Evolutionary conservation across 2,888 invertebrate genomes (phyloP), one percentile per base, ranked within the genome.

Genomic region (Halocaridina rubra): DNA sequence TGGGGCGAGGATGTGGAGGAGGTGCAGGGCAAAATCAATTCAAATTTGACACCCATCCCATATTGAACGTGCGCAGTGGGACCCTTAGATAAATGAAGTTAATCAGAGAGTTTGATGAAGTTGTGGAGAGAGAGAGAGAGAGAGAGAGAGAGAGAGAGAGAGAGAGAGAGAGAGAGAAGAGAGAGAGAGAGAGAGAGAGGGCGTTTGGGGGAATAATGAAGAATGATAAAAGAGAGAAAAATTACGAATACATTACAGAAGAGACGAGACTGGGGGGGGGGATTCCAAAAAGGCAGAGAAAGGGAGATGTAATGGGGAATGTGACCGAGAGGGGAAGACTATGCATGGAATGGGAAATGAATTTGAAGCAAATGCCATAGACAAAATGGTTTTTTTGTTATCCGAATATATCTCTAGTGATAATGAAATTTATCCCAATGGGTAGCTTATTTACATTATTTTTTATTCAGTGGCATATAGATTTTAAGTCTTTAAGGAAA

Each of bases 31-130:
- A 29, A 72, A 80, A 80, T 80, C 71, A 80, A 80, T 80, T 80
- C 80, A 80, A 80, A 80, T 80, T 59, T 80, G 80, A 80, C 80
- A 80, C 80, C 80, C 80, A 80, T 59, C 80, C n/a, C 80, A 71
- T 72, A 80, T 80, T 80, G 80, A 59, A 80, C n/a, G 71, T 33
- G 80, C 19, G 39, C 13, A 53, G 2, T 16, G 19, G 57, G 64
- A 24, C 57, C 57, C 29, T 27, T 19, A 80, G 80, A 80, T 59
- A 80, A 80, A 80, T 80, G 80, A 80, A 80, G 61, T 80, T 80
- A 80, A 80, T 80, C 71, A 57, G 32, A n/a, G 53, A 19, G 78
- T 16, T 78, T 78, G 19, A 67, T 78, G 80, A 53, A 80, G 74
- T 22, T 53, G 16, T 16, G 19, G 0, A 5, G 0, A 53, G 53